A percentile compares a stretch with the other conserved stretches of the same genome.
phyloP scores from a whole-genome alignment of 2,888 invertebrate species.

The Panzeria rudis region DNA sequence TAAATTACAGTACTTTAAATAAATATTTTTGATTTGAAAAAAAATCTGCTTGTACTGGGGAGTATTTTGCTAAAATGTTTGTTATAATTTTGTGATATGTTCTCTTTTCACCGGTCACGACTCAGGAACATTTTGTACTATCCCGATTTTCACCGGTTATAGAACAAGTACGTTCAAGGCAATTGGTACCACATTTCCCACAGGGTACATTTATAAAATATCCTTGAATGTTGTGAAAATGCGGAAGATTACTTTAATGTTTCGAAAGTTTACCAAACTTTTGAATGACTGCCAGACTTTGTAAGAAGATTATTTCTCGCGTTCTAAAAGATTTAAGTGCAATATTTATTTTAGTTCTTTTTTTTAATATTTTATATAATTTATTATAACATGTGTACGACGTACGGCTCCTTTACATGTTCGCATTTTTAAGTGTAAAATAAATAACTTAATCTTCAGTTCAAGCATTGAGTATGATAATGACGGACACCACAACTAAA shows the following conservation, averaged over 20 bases:
- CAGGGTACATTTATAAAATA: too few species aligned
- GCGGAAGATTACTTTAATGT: constrained; percentile 45
- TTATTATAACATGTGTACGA: constrained; percentile 22
- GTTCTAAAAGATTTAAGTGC: not conserved
- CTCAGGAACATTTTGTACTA: too few species aligned
- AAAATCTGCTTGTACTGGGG: too few species aligned
- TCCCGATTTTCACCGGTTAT: too few species aligned
- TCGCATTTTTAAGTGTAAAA: constrained; percentile 26
- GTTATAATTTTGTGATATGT: too few species aligned
- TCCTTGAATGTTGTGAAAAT: too few species aligned
- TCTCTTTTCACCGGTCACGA: too few species aligned
- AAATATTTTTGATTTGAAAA: too few species aligned
- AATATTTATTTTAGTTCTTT: not conserved
- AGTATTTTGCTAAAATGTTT: too few species aligned
- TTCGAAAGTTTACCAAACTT: constrained; percentile 15
- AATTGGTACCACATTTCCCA: too few species aligned
- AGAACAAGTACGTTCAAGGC: too few species aligned
- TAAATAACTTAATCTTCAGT: constrained; percentile 25
- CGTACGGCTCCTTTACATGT: constrained; percentile 17
- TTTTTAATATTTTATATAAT: constrained; percentile 1
- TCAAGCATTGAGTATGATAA: constrained; percentile 18
- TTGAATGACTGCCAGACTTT: not conserved
- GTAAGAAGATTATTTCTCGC: constrained; percentile 24
- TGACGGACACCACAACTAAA: not conserved
- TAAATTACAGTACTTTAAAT: too few species aligned